These are phyloP conservation scores for Thamnophis elegans DNA, from an alignment of 2,797 vertebrate genomes.

Conservation along the genomic window DNA sequence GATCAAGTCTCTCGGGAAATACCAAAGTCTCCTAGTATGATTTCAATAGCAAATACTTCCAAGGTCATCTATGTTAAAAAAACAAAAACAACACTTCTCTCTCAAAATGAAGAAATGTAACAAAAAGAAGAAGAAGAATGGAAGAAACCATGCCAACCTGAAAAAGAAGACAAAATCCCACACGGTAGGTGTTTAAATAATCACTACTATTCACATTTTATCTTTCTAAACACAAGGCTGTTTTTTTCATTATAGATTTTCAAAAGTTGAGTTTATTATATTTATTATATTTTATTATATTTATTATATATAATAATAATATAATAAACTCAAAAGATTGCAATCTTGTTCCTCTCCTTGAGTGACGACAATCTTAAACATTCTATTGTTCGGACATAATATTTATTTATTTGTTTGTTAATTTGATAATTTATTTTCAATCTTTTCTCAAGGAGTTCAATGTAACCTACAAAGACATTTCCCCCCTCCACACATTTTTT, in stretches of 20 bases:
- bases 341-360: neutral
- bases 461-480: neutral
- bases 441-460: neutral
- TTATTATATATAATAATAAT: no score
- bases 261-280: no score
- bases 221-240: neutral
- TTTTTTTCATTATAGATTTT: neutral
- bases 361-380: neutral
- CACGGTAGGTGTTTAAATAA: neutral
- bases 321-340: no score
- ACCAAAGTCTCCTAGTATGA: neutral
- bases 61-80: neutral
- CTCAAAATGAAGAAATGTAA: constrained; percentile 56
- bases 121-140: neutral
- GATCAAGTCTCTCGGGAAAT: constrained; percentile 34
- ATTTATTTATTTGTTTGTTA: neutral
- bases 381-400: neutral
- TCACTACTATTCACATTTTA: neutral
- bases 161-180: constrained; percentile 10
- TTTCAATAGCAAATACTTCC: constrained; percentile 3
- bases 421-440: neutral
- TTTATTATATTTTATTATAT: no score
- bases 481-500: neutral
- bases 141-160: constrained; percentile 5
- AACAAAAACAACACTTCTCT: constrained; percentile 25